These are phyloP conservation scores for Daktulosphaira vitifoliae DNA, from an alignment of 1,140 invertebrate genomes.

Conservation along the genomic window DNA sequence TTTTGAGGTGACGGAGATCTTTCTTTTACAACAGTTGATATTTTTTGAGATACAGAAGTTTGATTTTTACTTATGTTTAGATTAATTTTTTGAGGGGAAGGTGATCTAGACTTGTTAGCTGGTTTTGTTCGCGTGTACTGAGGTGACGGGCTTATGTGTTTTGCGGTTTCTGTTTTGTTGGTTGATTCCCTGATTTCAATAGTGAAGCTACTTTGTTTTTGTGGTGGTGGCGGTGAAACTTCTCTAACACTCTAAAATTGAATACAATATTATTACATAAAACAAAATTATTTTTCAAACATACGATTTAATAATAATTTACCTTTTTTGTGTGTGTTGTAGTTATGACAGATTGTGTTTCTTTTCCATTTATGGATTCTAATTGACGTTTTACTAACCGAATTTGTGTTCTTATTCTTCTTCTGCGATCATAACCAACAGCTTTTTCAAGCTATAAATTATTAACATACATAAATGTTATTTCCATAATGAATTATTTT, in stretches of 20 bases:
- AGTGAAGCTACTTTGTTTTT: not conserved
- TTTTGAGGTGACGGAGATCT: not conserved
- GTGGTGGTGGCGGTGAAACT: not conserved
- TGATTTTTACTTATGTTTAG: not conserved
- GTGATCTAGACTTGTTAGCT: not conserved
- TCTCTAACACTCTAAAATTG: not conserved
- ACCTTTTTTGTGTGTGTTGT: not conserved
- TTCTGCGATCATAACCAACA: constrained; percentile 60
- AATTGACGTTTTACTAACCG: constrained; percentile 54
- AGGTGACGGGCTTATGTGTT: constrained; percentile 7
- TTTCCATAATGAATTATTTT: no score
- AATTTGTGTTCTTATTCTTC: constrained; percentile 64
- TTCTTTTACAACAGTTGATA: not conserved
- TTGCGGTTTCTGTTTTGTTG: not conserved
- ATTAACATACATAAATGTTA: no score
- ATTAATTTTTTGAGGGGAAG: constrained; percentile 2
- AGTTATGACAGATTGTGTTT: not conserved
- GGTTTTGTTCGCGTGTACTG: not conserved
- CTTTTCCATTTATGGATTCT: constrained; percentile 38
- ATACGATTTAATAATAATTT: not conserved
- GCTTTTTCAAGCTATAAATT: constrained; percentile 61
- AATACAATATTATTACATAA: not conserved
- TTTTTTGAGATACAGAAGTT: not conserved
- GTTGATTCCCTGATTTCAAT: not conserved
- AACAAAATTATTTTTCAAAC: not conserved